A percentile compares a stretch with the other conserved stretches of the same genome.
phyloP scores from a whole-genome alignment of 1,140 invertebrate species.

The Drosophila athabasca region DNA sequence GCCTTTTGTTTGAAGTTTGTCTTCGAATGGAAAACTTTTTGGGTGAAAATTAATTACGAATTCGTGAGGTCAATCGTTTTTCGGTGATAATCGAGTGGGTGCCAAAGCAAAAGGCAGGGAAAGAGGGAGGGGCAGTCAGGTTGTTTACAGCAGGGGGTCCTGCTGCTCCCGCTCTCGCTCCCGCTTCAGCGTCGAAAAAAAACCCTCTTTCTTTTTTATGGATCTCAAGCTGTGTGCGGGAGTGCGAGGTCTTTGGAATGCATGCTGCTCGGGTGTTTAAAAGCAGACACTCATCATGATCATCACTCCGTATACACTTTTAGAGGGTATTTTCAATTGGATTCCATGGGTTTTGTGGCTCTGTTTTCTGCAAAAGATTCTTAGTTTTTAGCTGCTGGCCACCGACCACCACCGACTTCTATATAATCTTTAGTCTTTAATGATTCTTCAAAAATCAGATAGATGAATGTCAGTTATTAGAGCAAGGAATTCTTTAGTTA shows the following conservation, averaged over 20 bases:
- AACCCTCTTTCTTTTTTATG: not conserved
- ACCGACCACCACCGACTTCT: too few relatives aligned
- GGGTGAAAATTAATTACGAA: constrained; percentile 81
- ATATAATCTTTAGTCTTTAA: too few relatives aligned
- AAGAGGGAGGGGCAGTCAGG: constrained; percentile 27
- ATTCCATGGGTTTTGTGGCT: too few relatives aligned
- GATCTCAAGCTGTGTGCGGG: constrained; percentile 59
- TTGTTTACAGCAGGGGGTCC: constrained; percentile 55
- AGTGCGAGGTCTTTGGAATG: constrained; percentile 20
- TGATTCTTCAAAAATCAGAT: too few relatives aligned
- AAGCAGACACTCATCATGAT: constrained; percentile 1
- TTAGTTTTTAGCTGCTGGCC: too few relatives aligned
- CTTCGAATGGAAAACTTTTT: constrained; percentile 82
- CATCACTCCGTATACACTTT: too few relatives aligned
- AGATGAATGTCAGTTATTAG: too few relatives aligned
- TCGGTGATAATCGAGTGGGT: constrained; percentile 81
- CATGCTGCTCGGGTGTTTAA: constrained; percentile 35
- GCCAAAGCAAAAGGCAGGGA: constrained; percentile 46
- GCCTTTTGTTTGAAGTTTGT: constrained; percentile 81
- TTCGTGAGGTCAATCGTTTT: constrained; percentile 82
- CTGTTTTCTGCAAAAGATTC: too few relatives aligned
- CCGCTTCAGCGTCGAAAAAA: constrained; percentile 1
- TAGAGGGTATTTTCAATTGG: too few relatives aligned
- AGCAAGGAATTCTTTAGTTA: too few relatives aligned
- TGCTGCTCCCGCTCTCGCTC: not conserved